Evolutionary conservation across 2,888 invertebrate genomes (phyloP).

Genomic region (Himalopsyche anomala): DNA sequence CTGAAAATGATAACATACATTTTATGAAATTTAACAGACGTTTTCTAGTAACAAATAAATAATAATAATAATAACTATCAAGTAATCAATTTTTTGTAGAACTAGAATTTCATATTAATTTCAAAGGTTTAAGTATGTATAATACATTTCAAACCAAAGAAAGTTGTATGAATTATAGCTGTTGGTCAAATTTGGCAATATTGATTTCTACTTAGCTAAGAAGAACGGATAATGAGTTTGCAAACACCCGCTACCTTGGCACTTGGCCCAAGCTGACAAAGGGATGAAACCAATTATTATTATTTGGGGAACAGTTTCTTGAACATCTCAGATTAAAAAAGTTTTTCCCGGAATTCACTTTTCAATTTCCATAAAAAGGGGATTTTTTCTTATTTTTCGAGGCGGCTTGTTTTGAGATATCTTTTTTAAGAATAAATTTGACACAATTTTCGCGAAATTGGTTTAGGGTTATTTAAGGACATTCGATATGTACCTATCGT

Average conservation of each 20-base stretch:
- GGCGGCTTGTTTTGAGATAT: neutral
- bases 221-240: slow-evolving; percentile 25
- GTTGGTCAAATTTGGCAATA: slow-evolving; percentile 9
- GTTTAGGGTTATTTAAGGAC: too few species aligned
- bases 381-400: slow-evolving; percentile 19
- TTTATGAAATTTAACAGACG: too few species aligned
- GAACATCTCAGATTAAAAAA: slow-evolving; percentile 31
- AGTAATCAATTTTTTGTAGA: too few species aligned
- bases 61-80: too few species aligned
- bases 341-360: slow-evolving; percentile 7
- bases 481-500: too few species aligned
- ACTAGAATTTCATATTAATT: too few species aligned
- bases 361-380: slow-evolving; percentile 30
- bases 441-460: neutral
- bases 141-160: too few species aligned
- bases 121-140: too few species aligned
- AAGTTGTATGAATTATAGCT: neutral
- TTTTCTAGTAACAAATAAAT: too few species aligned
- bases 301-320: slow-evolving; percentile 30
- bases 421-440: slow-evolving; percentile 15
- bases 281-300: slow-evolving; percentile 34
- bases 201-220: slow-evolving; percentile 16
- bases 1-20: too few species aligned
- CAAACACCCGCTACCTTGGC: slow-evolving; percentile 26
- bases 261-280: slow-evolving; percentile 21